Conservation (phyloP, 2,797 vertebrate genomes). For the Limnodromus scolopaceus region DNA sequence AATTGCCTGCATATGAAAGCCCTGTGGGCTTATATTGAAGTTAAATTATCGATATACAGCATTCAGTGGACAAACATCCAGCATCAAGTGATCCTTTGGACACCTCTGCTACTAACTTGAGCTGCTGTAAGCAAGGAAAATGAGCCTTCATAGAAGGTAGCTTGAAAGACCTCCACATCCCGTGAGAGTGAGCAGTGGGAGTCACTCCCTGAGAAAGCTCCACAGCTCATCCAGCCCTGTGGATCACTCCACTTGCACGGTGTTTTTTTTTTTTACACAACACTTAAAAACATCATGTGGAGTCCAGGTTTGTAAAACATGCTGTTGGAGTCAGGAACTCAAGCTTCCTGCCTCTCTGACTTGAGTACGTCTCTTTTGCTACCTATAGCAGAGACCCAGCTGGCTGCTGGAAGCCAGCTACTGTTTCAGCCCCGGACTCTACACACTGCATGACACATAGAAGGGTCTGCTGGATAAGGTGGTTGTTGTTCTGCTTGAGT, state of each 20-base stretch:
- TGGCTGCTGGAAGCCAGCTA: neutral
- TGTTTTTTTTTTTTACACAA: neutral
- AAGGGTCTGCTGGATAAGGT: neutral
- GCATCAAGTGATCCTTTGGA: neutral
- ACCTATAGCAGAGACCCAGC: neutral
- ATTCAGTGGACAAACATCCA: neutral
- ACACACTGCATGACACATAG: neutral
- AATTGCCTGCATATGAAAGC: neutral
- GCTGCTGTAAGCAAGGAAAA: neutral
- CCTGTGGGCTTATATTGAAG: neutral
- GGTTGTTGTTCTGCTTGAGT: neutral
- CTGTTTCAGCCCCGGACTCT: neutral
- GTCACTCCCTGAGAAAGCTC: neutral
- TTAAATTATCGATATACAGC: neutral
- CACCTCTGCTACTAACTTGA: neutral
- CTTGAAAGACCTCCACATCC: neutral
- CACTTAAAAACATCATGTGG: neutral
- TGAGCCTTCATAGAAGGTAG: neutral
- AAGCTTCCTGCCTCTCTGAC: neutral
- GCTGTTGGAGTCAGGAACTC: neutral
- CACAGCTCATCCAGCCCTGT: neutral
- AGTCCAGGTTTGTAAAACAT: neutral
- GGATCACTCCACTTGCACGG: neutral
- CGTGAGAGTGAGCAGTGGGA: neutral
- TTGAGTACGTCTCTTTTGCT: neutral